A percentile compares a stretch with the other conserved stretches of the same genome.
phyloP scores from a whole-genome alignment of 2,888 invertebrate genomes.

The Nemotelus pantherinus region DNA sequence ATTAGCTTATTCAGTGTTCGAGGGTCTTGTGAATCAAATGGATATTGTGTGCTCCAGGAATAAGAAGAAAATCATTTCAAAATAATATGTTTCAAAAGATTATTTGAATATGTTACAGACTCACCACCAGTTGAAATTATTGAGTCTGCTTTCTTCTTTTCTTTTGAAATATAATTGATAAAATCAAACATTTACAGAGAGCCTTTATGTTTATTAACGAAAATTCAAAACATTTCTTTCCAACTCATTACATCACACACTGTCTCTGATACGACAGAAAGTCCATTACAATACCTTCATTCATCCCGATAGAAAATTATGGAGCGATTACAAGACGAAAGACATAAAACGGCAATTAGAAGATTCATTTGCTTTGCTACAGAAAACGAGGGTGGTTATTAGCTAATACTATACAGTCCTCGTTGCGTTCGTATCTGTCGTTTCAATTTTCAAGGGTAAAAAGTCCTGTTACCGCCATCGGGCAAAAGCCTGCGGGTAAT shows the following conservation, averaged over 20 bases:
- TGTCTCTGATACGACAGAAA: constrained; percentile 14
- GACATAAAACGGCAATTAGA: constrained; percentile 47
- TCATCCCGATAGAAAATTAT: constrained; percentile 13
- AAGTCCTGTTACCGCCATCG: constrained; percentile 4
- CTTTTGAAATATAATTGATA: too few species aligned
- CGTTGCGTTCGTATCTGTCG: not conserved
- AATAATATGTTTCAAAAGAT: too few species aligned
- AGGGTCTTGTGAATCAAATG: not conserved
- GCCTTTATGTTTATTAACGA: too few species aligned
- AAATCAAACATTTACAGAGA: too few species aligned
- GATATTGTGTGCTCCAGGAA: too few species aligned
- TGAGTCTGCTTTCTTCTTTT: too few species aligned
- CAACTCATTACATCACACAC: not conserved
- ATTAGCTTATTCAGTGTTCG: constrained; percentile 30
- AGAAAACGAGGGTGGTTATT: constrained; percentile 17
- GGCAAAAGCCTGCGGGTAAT: constrained; percentile 35
- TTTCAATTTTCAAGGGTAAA: constrained; percentile 39
- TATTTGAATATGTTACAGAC: too few species aligned
- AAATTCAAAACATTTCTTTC: too few species aligned
- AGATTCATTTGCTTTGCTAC: constrained; percentile 26
- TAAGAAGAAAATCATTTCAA: too few species aligned
- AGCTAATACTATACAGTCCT: constrained; percentile 19
- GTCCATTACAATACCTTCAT: not conserved
- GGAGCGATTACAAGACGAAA: constrained; percentile 40
- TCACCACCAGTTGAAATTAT: too few species aligned